Conservation (phyloP, 2,888 invertebrate species). For the Apamea crenata region DNA sequence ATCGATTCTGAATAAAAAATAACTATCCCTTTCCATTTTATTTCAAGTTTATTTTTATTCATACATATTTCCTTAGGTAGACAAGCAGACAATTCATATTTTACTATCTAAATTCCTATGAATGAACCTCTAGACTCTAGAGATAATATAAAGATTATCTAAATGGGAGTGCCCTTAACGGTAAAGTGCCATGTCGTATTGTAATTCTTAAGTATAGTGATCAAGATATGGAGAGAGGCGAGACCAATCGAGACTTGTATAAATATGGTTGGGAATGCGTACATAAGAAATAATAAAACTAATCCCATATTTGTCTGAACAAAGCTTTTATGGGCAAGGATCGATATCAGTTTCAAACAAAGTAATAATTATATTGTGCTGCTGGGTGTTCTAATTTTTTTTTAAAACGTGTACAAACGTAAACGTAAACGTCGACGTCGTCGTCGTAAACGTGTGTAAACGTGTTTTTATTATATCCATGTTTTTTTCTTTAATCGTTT, state of each 20-base stretch:
- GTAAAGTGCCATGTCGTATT: conserved; percentile 32
- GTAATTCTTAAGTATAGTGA: conserved; percentile 2
- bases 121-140: neutral
- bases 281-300: neutral
- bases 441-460: too few species aligned
- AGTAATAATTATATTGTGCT: conserved; percentile 8
- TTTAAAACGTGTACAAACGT: too few species aligned
- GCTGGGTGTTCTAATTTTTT: neutral
- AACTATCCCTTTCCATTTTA: neutral
- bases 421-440: too few species aligned
- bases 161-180: conserved; percentile 38
- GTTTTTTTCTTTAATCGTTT: neutral
- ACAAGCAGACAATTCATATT: conserved; percentile 13
- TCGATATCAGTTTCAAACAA: conserved; percentile 2
- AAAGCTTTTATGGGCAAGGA: conserved; percentile 4
- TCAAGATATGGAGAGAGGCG: conserved; percentile 37
- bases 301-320: conserved; percentile 17
- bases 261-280: conserved; percentile 49
- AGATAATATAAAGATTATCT: conserved; percentile 43
- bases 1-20: neutral
- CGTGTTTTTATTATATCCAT: neutral
- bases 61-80: neutral
- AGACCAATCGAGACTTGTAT: conserved; percentile 24
- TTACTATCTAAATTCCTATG: conserved; percentile 8
- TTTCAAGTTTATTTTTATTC: neutral